Evolutionary conservation across 2,797 vertebrate genomes (phyloP), one percentile per base, ranked within the genome.

Genomic region (Channa striata): DNA sequence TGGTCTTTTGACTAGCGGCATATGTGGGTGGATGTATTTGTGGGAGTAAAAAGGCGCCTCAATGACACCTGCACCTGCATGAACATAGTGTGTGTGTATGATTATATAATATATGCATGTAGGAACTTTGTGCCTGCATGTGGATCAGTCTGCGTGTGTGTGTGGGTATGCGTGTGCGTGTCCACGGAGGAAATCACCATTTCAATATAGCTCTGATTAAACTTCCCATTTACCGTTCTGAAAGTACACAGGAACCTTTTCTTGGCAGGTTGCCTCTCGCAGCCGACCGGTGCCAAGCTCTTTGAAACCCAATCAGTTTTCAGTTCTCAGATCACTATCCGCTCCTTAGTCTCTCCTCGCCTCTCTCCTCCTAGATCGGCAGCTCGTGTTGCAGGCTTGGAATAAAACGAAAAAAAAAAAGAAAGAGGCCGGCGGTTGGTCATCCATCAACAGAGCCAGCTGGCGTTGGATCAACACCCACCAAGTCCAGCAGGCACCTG

Each of bases 251-350:
- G 90, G 87, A 90, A 91, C 86, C 89, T 87, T 92, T 77, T 81
- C 87, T 91, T 93, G 94, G 94, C 93, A 89, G 87, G 81, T 84
- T 88, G 91, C 92, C 92, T 88, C 82, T 78, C 71, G 69, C 80
- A 66, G 82, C 77, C 58, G 82, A 69, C 83, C 83, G 68, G 52
- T 92, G 93, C 93, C 94, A 93, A 92, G 84, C 89, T 90, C 91
- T 93, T 93, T 93, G 93, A 94, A 93, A 94, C 87, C 91, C 89
- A 95, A 95, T 95, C 92, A 93, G 91, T 85, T 93, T 85, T 82
- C 61, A 72, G 81, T 88, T 80, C 89, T 92, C 88, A 92, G 92
- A 93, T 93, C 92, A 77, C 91, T 90, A 85, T 89, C 89, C 76
- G 76, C 90, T 85, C 70, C 81, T 83, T 59, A 64, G 74, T 74